Conservation (phyloP, 1,140 invertebrate species). For the Pogonomyrmex barbatus region DNA sequence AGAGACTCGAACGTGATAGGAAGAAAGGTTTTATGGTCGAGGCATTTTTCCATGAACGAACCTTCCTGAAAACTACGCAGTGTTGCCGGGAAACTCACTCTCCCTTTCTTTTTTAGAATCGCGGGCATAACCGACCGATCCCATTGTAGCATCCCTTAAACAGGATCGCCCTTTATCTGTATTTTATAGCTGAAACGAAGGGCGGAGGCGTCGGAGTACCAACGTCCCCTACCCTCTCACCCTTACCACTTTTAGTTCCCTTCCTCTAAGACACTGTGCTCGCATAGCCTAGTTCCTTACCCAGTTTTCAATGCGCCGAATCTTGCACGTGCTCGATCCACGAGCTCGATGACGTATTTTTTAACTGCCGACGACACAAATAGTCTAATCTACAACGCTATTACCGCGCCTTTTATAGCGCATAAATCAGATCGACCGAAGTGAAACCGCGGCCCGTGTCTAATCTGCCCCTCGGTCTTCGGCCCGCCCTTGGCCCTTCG, state of each 20-base stretch:
- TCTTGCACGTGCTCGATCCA: conserved; percentile 14
- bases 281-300: conserved; percentile 8
- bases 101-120: conserved; percentile 69
- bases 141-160: conserved; percentile 72
- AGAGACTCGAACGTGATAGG: conserved; percentile 4
- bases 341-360: conserved; percentile 76
- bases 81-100: conserved; percentile 21
- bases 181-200: conserved; percentile 76
- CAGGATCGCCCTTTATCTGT: conserved; percentile 78
- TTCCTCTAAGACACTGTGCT: conserved; percentile 21
- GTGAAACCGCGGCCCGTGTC: conserved; percentile 72
- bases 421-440: conserved; percentile 78
- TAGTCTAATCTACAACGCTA: conserved; percentile 80
- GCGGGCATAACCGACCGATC: conserved; percentile 66
- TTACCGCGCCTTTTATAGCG: conserved; percentile 78
- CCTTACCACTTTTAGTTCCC: not conserved
- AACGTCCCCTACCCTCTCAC: not conserved
- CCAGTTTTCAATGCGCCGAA: conserved; percentile 45
- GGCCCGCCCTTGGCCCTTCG: conserved; percentile 30
- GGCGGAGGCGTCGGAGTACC: conserved; percentile 31
- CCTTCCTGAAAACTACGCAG: conserved; percentile 48
- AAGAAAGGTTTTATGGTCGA: conserved; percentile 53
- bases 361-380: conserved; percentile 80
- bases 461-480: conserved; percentile 65
- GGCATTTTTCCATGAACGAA: conserved; percentile 48